phyloP scores from a whole-genome alignment of 1,140 invertebrate species.

The Hyles euphorbiae region DNA sequence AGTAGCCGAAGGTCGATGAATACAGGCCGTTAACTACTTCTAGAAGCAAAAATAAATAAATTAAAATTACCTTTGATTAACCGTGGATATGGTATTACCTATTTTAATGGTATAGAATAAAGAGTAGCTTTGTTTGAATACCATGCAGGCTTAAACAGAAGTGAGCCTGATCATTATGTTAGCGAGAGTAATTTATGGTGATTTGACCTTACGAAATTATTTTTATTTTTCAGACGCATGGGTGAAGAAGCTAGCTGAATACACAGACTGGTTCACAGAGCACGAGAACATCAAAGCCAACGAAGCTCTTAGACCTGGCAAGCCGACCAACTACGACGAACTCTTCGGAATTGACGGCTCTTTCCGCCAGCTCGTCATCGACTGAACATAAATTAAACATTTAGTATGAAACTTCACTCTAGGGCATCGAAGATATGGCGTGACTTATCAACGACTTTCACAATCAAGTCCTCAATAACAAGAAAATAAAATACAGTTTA shows the following conservation, averaged over 20 bases:
- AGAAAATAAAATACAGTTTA: too few relatives aligned
- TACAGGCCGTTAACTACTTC: neutral
- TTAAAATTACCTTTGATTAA: too few relatives aligned
- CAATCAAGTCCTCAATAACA: too few relatives aligned
- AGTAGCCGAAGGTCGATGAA: neutral
- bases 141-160: too few relatives aligned
- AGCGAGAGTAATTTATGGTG: too few relatives aligned
- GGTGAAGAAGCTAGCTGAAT: slow-evolving; percentile 83
- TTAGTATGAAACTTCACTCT: too few relatives aligned
- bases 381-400: slow-evolving; percentile 68
- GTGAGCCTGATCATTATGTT: too few relatives aligned
- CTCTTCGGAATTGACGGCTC: slow-evolving; percentile 89
- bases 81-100: too few relatives aligned
- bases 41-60: neutral
- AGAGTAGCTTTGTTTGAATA: too few relatives aligned
- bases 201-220: too few relatives aligned
- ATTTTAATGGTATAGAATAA: too few relatives aligned
- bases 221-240: slow-evolving; percentile 77
- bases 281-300: slow-evolving; percentile 85
- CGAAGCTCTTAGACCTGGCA: slow-evolving; percentile 83
- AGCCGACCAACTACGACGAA: slow-evolving; percentile 86
- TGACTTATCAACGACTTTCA: too few relatives aligned
- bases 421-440: neutral
- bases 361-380: slow-evolving; percentile 85
- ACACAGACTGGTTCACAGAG: slow-evolving; percentile 83